Base-by-base conservation (phyloP, 2,113 vertebrate genomes). In the Sorex araneus region DNA sequence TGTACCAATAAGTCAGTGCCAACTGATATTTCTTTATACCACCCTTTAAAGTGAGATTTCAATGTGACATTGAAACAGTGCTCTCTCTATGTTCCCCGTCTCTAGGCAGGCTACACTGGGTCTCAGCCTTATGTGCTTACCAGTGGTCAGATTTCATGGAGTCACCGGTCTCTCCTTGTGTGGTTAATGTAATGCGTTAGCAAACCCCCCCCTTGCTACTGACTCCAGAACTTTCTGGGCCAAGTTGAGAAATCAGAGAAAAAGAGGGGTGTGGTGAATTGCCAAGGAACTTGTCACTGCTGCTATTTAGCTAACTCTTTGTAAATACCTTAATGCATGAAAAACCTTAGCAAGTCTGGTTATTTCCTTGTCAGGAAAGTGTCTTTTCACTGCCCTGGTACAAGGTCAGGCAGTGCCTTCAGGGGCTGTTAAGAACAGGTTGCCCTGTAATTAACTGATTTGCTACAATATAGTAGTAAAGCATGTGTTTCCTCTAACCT, bases 361-460 rank as follows among this genome's bases (percentile, higher is more conserved):
- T 90, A 91, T 92, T 96, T 94, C 94, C 94, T 89, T 94, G 94
- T 96, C 83, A 84, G 45, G 36, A 85, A 89, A 81, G 84, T 91
- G 84, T 96, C 95, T 96, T 94, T 97, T 95, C 93, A 94, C 43
- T 91, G 80, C 67, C 76, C 30, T 87, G 54, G 50, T 94, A 90
- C 96, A 96, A 96, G 96, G 94, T 94, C 94, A 97, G 81, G 47
- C 27, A 74, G 74, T 87, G 76, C 93, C 90, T 95, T 47, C 40
- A 95, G 92, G 92, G 93, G 32, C 40, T 92, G 89, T 95, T 96
- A 87, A 84, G 91, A 81, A 93, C 94, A 96, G 87, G 91, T 89
- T 96, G 91, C 47, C 74, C 93, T 91, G 50, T 89, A 96, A 95
- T 96, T 97, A 95, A 96, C 95, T 96, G 94, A 94, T 95, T 93